Evolutionary conservation across 30 jellyfish, hydroid and myxozoan genomes (phyloP), one percentile per base, ranked within the genome.

Genomic region (Calvadosia cruxmelitensis): DNA sequence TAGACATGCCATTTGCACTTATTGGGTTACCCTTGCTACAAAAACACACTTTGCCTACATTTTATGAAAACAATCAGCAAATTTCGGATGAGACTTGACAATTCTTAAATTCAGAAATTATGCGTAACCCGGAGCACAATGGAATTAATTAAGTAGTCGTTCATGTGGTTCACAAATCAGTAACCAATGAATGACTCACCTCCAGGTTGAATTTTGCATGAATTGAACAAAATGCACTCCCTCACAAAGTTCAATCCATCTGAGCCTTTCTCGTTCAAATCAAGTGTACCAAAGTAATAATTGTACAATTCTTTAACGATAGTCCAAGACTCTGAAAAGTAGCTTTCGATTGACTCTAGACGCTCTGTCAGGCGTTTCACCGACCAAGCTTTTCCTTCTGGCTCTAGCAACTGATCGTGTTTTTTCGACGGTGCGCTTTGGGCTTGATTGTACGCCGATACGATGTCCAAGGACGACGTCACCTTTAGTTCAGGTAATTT

Each of bases 321-420:
- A 34, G 67, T 80, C 71, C 74, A 77, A 0, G 53, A 77, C 25
- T 93, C 85, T 0, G 68, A 13, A 52, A 91, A 76, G 76, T 85
- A 82, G 16, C 74, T 80, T 68, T 91, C 84, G 20, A 78, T 78
- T 3, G 49, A 72, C 0, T 81, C 80, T 25, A 91, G 34, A 34
- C 78, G 72, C 13, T 91, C 91, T 32, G 91, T 81, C 29, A 91
- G 74, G 64, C 86, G 77, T 71, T 82, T 82, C 34, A 73, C 83
- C 7, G 99, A 91, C 99, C 94, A 91, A 13, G 93, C 95, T 72
- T 74, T 82, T 27, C 95, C 99, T 36, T 80, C 77, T 12, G 94
- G 95, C 10, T 80, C 95, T 25, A 83, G 78, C 27, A 52, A 71
- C 29, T 82, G 88, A 52, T 71, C 92, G 1, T 63, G 53, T 24